phyloP scores from a whole-genome alignment of 2,797 vertebrate genomes.

The Aselliscus stoliczkanus region DNA sequence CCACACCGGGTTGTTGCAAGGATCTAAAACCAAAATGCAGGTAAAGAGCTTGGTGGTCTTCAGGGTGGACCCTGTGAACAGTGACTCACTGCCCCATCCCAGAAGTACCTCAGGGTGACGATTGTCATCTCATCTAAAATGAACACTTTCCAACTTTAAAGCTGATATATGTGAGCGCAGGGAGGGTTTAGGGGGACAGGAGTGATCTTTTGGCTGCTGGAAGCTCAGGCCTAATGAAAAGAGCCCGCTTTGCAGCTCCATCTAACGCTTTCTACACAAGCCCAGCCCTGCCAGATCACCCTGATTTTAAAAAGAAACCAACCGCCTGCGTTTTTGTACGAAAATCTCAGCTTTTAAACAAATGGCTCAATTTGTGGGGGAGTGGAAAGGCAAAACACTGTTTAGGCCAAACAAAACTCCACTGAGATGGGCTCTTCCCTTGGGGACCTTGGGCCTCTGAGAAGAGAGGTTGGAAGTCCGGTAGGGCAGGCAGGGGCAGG shows the following conservation, averaged over 20 bases:
- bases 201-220: neutral
- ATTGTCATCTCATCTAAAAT: neutral
- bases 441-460: neutral
- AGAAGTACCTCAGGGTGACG: fast-evolving
- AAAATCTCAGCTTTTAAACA: neutral
- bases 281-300: neutral
- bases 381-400: neutral
- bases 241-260: neutral
- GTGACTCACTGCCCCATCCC: neutral
- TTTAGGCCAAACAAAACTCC: neutral
- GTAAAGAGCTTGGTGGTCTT: neutral
- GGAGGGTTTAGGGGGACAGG: fast-evolving
- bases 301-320: neutral
- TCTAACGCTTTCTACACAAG: neutral
- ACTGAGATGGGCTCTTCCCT: neutral
- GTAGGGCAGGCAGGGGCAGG: fast-evolving
- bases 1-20: neutral
- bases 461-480: too few species aligned
- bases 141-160: neutral
- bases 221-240: neutral
- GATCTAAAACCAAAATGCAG: neutral
- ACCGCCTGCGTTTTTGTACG: neutral
- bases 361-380: neutral
- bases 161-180: too few species aligned
- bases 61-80: neutral